These are phyloP conservation scores for Drosophila auraria DNA, from an alignment of 1,140 invertebrate genomes.

Conservation along the genomic window DNA sequence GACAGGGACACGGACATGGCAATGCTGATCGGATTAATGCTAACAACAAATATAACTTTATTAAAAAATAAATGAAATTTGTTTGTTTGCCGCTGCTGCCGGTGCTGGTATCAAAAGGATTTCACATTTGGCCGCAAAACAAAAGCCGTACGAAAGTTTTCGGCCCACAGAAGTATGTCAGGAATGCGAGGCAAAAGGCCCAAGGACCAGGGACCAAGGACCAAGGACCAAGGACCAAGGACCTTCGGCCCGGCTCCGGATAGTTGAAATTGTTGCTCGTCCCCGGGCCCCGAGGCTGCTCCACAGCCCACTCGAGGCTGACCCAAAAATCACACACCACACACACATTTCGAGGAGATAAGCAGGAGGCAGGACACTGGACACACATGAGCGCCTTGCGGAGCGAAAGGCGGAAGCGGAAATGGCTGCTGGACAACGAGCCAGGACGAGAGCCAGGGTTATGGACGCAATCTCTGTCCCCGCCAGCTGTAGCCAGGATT, in stretches of 20 bases:
- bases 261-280: slow-evolving; percentile 67
- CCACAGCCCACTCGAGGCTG: slow-evolving; percentile 32
- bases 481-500: slow-evolving; percentile 10
- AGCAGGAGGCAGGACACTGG: slow-evolving; percentile 9
- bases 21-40: slow-evolving; percentile 62
- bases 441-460: neutral
- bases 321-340: slow-evolving; percentile 31
- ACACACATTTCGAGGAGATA: slow-evolving; percentile 19
- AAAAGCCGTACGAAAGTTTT: slow-evolving; percentile 37
- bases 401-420: slow-evolving; percentile 69
- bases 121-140: slow-evolving; percentile 60
- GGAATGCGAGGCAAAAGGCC: slow-evolving; percentile 51
- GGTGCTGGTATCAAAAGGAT: slow-evolving; percentile 51
- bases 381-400: slow-evolving; percentile 58
- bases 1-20: slow-evolving; percentile 3
- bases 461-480: slow-evolving; percentile 18
- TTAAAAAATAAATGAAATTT: slow-evolving; percentile 83
- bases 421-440: slow-evolving; percentile 68
- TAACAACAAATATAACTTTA: slow-evolving; percentile 83
- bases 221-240: slow-evolving; percentile 41
- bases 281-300: neutral
- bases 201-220: slow-evolving; percentile 14
- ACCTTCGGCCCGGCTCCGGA: slow-evolving; percentile 38
- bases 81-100: slow-evolving; percentile 40
- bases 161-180: slow-evolving; percentile 59